Conservation (phyloP, 2,113 vertebrate genomes). For the Myrmecophaga tridactyla region DNA sequence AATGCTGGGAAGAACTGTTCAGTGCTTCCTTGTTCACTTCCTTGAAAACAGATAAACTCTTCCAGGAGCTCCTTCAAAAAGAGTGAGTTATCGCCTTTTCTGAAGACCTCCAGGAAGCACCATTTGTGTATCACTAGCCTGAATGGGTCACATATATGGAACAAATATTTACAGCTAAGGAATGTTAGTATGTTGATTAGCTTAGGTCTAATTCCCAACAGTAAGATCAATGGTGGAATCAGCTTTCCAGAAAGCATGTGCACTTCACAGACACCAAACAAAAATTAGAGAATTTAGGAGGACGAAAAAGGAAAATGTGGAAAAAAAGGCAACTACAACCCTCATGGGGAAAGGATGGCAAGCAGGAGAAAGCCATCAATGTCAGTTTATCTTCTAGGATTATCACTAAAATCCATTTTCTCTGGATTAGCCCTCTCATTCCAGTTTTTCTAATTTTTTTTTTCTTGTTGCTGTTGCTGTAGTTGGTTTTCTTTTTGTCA, state of each 20-base stretch:
- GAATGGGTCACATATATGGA: background rate
- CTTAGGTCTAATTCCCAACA: background rate
- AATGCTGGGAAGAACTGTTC: background rate
- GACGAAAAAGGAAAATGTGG: background rate
- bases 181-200: background rate
- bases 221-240: too few relatives aligned
- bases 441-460: background rate
- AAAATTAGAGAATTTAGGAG: background rate
- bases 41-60: background rate
- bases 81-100: background rate
- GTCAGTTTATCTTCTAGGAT: background rate
- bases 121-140: background rate
- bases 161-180: background rate
- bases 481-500: background rate
- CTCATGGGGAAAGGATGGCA: rapidly evolving
- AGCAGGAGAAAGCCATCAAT: too few relatives aligned
- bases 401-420: background rate
- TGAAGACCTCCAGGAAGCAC: background rate
- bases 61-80: background rate
- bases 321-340: background rate
- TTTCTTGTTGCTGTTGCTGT: background rate
- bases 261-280: background rate
- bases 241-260: too few relatives aligned
- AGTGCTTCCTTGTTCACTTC: background rate
- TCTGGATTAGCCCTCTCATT: rapidly evolving